Percentiles rank a stretch among this genome's conserved stretches.
Evolutionary conservation across 2,888 invertebrate species (phyloP).

Genomic region (Eupithecia insigniata): DNA sequence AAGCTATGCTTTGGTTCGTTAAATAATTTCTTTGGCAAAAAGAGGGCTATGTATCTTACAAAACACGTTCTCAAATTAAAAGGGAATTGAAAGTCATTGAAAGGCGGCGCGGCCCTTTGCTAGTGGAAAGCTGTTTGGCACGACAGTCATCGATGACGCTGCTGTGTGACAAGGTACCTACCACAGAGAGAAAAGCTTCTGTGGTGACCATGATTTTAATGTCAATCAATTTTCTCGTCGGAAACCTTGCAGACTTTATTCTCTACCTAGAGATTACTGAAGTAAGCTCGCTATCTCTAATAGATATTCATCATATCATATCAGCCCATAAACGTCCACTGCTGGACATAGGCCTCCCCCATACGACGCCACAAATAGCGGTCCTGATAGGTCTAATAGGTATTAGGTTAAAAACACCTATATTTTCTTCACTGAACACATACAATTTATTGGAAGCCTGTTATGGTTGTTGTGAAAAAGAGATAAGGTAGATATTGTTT

Average conservation of each 20-base stretch:
- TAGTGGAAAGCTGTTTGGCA: constrained; percentile 63
- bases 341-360: no score
- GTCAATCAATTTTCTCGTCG: not conserved
- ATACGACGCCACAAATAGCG: no score
- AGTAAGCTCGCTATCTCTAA: not conserved
- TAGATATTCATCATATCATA: no score
- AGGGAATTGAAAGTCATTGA: constrained; percentile 44
- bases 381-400: no score
- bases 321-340: no score
- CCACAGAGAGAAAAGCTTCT: constrained; percentile 53
- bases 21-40: not conserved
- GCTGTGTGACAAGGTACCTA: constrained; percentile 51
- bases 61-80: constrained; percentile 44
- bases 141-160: constrained; percentile 50
- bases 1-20: not conserved
- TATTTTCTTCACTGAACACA: not conserved
- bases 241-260: not conserved
- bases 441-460: not conserved
- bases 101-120: constrained; percentile 51
- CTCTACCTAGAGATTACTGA: not conserved
- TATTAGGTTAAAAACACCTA: no score
- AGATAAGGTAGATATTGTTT: not conserved
- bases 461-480: not conserved
- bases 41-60: constrained; percentile 34
- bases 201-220: constrained; percentile 36